These are phyloP conservation scores for Pelecanus crispus DNA, from an alignment of 2,113 vertebrate genomes.

Conservation along the genomic window DNA sequence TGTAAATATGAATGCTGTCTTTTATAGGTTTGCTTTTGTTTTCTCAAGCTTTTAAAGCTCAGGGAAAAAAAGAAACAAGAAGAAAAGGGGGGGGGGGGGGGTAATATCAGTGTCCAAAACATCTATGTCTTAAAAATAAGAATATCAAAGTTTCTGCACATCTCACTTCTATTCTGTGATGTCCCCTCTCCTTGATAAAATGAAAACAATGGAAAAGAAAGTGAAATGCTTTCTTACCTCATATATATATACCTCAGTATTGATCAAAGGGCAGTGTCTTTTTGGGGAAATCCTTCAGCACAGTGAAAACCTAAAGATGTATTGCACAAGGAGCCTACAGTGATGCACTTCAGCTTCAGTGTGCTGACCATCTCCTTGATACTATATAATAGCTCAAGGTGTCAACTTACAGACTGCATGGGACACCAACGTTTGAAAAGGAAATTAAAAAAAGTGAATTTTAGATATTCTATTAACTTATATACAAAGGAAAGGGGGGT, in stretches of 20 bases:
- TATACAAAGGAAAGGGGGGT: constrained; percentile 11
- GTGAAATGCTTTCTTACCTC: neutral
- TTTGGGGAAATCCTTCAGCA: neutral
- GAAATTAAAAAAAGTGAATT: neutral
- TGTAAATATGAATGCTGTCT: neutral
- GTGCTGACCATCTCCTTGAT: neutral
- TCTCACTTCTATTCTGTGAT: constrained; percentile 33
- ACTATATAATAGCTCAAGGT: constrained; percentile 22
- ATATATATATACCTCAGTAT: neutral
- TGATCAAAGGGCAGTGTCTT: neutral
- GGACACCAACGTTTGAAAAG: neutral
- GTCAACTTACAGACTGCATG: neutral
- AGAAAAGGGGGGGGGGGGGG: no score
- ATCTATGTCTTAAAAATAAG: constrained; percentile 22
- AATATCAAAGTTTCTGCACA: constrained; percentile 30
- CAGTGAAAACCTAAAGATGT: neutral
- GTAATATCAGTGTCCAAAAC: neutral
- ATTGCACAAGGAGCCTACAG: neutral
- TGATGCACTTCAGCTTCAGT: constrained; percentile 21
- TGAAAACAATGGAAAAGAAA: constrained; percentile 44
- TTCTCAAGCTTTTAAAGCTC: constrained; percentile 53
- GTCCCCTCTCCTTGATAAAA: constrained; percentile 43
- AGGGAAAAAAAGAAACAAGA: neutral
- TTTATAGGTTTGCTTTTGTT: constrained; percentile 26
- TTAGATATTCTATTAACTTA: constrained; percentile 29